Base-by-base conservation (phyloP, 2,797 vertebrate species). In the Sandelia bainsii region DNA sequence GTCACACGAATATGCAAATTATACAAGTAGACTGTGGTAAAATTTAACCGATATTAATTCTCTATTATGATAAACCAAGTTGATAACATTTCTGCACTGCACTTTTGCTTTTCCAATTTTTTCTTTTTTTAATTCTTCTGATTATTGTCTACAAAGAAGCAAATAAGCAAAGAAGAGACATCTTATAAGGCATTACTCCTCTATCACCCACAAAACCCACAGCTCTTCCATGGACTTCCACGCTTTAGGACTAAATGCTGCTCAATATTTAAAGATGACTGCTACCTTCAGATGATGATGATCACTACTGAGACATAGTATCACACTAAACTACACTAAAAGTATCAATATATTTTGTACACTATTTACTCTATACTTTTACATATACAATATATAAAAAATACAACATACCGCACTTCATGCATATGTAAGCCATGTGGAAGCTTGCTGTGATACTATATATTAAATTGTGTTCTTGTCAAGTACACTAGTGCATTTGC, bases 251-350 rank as follows among this genome's bases (percentile, higher is more conserved):
- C 39, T 25, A 62, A 63, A 75, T 22, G 25, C 40, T 11, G 46
- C 65, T 70, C 60, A 61, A 62, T 62, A 67, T 75, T 58, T 71
- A 53, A 77, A 74, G 56, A 58, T 5, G 27, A 62, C 23, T 39
- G 22, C 50, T 39, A 64, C 48, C 79, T 57, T 56, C 3, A 69
- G 63, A 20, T 6, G 16, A 53, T 39, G 54, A 39, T 25, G 40
- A 8, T 34, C 40, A 45, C 6, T 22, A 62, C 12, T 39, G 10
- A 61, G 17, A 62, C n/a, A 22, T 1, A 11, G 37, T 14, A 22
- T 61, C 22, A 61, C 49, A 37, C 11, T 37, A 8, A 37, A 37
- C 49, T 32, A 37, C 19, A 58, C 22, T 46, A 39, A 40, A 48
- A 56, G 16, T 12, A 37, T 44, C 9, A 19, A 37, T 53, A 44